These are phyloP conservation scores for Volucella inanis DNA, from an alignment of 2,888 invertebrate species.

Conservation along the genomic window DNA sequence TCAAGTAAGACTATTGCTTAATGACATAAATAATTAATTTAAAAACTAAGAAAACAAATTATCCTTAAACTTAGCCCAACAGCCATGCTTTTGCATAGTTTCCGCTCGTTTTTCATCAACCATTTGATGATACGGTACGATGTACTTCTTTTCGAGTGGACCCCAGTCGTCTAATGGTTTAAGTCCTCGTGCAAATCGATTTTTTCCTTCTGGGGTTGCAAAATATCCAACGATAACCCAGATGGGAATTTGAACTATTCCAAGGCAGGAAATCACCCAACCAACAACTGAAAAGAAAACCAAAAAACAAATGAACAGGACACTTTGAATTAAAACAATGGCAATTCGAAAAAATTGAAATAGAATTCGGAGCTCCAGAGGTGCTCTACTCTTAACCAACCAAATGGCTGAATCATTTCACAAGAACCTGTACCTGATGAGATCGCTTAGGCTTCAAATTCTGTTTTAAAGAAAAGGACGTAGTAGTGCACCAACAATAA, in stretches of 20 bases:
- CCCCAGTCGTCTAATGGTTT: slow-evolving; percentile 81
- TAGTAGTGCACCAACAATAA: no score
- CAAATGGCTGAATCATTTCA: no score
- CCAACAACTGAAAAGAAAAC: slow-evolving; percentile 80
- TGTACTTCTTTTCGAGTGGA: slow-evolving; percentile 80
- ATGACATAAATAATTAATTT: background rate
- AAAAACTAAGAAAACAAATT: slow-evolving; percentile 80
- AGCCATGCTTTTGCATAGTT: slow-evolving; percentile 78
- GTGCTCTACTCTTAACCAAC: no score
- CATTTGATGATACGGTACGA: slow-evolving; percentile 83
- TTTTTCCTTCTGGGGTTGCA: slow-evolving; percentile 75
- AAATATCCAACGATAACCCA: slow-evolving; percentile 80
- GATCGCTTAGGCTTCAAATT: no score
- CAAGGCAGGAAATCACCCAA: slow-evolving; percentile 84
- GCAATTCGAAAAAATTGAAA: no score
- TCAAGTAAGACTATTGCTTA: slow-evolving; percentile 32
- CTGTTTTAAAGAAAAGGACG: no score
- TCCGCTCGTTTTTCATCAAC: slow-evolving; percentile 77
- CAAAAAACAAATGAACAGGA: background rate
- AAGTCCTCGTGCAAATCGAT: slow-evolving; percentile 78
- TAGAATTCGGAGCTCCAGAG: no score
- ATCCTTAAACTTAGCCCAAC: slow-evolving; percentile 81
- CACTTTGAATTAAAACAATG: no score
- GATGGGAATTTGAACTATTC: slow-evolving; percentile 84
- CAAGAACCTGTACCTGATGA: no score